Evolutionary conservation across 2,888 invertebrate genomes (phyloP).

Genomic region (Myopa tessellatipennis): DNA sequence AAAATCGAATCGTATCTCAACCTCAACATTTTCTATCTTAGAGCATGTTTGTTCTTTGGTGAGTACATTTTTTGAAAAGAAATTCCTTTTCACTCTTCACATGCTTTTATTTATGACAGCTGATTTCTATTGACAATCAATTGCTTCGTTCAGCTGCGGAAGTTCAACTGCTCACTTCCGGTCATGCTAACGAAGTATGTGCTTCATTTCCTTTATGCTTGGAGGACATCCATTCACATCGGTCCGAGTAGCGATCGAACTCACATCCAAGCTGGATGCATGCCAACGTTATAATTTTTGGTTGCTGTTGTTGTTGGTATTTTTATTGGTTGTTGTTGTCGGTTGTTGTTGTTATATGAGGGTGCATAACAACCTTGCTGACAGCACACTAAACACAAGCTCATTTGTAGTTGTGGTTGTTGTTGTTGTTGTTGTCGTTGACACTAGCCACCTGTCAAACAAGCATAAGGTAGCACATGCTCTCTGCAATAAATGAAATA

Average conservation of each 20-base stretch:
- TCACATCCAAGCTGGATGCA: background rate
- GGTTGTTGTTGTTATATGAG: too few species aligned
- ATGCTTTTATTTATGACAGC: too few species aligned
- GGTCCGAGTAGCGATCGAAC: too few species aligned
- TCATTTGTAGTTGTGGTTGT: background rate
- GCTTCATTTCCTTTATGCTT: background rate
- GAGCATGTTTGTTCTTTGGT: too few species aligned
- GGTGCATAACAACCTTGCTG: slow-evolving; percentile 2
- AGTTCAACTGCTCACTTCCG: slow-evolving; percentile 6
- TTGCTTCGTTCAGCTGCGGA: background rate
- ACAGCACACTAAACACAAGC: slow-evolving; percentile 1
- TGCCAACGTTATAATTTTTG: background rate
- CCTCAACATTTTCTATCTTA: too few species aligned
- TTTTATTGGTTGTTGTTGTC: too few species aligned
- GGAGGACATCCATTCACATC: too few species aligned
- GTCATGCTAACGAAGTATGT: slow-evolving; percentile 10
- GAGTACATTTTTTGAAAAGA: too few species aligned
- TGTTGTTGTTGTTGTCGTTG: background rate
- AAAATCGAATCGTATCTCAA: too few species aligned
- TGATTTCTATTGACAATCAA: background rate
- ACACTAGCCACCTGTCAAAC: slow-evolving; percentile 26
- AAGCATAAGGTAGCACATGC: slow-evolving; percentile 15
- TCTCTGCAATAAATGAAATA: slow-evolving; percentile 5
- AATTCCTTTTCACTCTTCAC: too few species aligned
- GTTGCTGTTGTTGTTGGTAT: too few species aligned